Conservation (phyloP, 2,888 invertebrate species). For the Ectobius pallidus region DNA sequence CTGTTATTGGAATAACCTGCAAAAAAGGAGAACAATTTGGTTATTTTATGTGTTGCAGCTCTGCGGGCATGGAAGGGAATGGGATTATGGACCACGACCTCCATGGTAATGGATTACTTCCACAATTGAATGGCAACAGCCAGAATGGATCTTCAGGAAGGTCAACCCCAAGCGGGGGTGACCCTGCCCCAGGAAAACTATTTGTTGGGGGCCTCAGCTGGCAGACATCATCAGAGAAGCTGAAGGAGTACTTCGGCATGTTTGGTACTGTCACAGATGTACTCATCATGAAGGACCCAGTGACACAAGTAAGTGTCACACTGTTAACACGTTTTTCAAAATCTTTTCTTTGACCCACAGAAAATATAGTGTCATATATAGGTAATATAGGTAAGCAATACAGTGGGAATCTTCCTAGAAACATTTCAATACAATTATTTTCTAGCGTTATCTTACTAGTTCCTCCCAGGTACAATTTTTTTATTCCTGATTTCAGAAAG, state of each 20-base stretch:
- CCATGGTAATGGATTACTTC: slow-evolving; percentile 53
- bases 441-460: no score
- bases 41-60: slow-evolving; percentile 46
- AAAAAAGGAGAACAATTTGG: neutral
- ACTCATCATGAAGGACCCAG: slow-evolving; percentile 92
- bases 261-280: slow-evolving; percentile 91
- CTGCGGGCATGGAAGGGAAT: slow-evolving; percentile 58
- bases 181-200: slow-evolving; percentile 82
- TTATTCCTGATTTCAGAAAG: no score
- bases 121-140: slow-evolving; percentile 52
- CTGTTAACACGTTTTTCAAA: neutral
- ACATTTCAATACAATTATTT: no score
- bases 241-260: slow-evolving; percentile 91
- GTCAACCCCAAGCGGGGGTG: slow-evolving; percentile 56
- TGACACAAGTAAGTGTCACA: slow-evolving; percentile 77
- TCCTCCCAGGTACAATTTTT: no score
- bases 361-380: no score
- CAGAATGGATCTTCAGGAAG: slow-evolving; percentile 56
- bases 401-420: no score
- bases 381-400: no score
- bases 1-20: neutral
- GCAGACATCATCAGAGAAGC: slow-evolving; percentile 91
- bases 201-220: slow-evolving; percentile 92
- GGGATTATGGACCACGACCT: slow-evolving; percentile 57
- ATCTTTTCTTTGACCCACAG: neutral